phyloP scores from a whole-genome alignment of 1,140 invertebrate species.

The Mamestra configurata region DNA sequence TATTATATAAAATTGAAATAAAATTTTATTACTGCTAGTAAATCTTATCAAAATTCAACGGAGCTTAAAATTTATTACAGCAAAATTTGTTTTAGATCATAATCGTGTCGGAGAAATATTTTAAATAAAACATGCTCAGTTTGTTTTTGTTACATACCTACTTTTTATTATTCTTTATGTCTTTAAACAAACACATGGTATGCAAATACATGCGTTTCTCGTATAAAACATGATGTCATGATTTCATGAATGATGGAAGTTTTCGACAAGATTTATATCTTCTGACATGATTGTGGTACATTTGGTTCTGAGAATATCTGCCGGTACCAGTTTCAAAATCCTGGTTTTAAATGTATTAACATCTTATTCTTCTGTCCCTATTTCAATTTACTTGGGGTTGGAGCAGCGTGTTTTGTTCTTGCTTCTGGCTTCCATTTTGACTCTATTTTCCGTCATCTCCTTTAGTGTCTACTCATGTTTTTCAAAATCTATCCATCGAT shows the following conservation, averaged over 20 bases:
- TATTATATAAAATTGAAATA: slow-evolving; percentile 1
- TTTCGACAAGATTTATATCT: slow-evolving; percentile 10
- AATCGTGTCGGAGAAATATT: slow-evolving; percentile 1
- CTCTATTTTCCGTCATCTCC: too few species aligned
- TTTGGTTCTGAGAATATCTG: slow-evolving; percentile 1
- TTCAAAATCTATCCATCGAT: too few species aligned
- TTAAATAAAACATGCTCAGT: neutral
- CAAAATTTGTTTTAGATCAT: slow-evolving; percentile 22
- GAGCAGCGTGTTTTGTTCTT: too few species aligned
- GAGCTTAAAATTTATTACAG: slow-evolving; percentile 21
- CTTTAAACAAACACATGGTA: neutral
- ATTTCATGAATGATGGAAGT: slow-evolving; percentile 7
- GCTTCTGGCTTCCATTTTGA: too few species aligned
- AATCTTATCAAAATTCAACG: slow-evolving; percentile 31
- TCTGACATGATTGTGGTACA: slow-evolving; percentile 22
- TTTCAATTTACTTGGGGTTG: too few species aligned
- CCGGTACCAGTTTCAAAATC: neutral
- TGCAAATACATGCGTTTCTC: slow-evolving; percentile 22
- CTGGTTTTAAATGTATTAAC: too few species aligned
- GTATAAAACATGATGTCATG: slow-evolving; percentile 28
- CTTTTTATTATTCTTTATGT: neutral
- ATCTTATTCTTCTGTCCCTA: too few species aligned
- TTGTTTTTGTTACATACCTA: neutral
- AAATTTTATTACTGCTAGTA: slow-evolving; percentile 21
- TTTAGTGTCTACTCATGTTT: too few species aligned